These are phyloP conservation scores for Eristalinus sepulchralis DNA, from an alignment of 2,888 invertebrate species.

Conservation along the genomic window DNA sequence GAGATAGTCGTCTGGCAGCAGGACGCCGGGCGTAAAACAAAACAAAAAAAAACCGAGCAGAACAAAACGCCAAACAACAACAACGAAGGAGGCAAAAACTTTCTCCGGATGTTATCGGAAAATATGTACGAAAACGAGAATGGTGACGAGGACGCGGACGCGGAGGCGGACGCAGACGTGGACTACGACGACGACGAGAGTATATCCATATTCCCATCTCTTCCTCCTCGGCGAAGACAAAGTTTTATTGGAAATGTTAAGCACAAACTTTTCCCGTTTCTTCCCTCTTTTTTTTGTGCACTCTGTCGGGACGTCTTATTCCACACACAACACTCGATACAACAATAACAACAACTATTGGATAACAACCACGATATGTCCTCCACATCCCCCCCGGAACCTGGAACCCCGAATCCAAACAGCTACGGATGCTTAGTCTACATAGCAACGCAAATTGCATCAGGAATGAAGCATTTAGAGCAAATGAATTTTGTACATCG, in stretches of 20 bases:
- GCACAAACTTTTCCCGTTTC: constrained; percentile 58
- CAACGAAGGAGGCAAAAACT: constrained; percentile 54
- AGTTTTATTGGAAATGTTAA: constrained; percentile 72
- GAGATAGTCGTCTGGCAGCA: constrained; percentile 39
- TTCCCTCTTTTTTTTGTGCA: constrained; percentile 16
- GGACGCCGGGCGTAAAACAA: neutral
- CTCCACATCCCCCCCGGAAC: neutral
- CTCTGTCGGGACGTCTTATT: constrained; percentile 5
- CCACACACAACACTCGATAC: neutral
- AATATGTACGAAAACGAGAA: constrained; percentile 2
- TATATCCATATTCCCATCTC: neutral
- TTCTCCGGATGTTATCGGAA: constrained; percentile 69
- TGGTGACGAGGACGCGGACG: neutral
- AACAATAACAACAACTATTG: constrained; percentile 10
- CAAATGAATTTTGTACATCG: constrained; percentile 92
- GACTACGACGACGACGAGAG: neutral
- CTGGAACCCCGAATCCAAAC: constrained; percentile 15
- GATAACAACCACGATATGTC: neutral
- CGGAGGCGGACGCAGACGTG: no score
- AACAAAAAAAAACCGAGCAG: neutral
- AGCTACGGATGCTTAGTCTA: constrained; percentile 92
- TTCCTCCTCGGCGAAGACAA: constrained; percentile 43
- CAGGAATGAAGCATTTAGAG: constrained; percentile 95
- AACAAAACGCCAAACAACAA: constrained; percentile 49
- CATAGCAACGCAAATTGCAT: constrained; percentile 93